Conservation (phyloP, 2,113 vertebrate species). For the Tenrec ecaudatus region DNA sequence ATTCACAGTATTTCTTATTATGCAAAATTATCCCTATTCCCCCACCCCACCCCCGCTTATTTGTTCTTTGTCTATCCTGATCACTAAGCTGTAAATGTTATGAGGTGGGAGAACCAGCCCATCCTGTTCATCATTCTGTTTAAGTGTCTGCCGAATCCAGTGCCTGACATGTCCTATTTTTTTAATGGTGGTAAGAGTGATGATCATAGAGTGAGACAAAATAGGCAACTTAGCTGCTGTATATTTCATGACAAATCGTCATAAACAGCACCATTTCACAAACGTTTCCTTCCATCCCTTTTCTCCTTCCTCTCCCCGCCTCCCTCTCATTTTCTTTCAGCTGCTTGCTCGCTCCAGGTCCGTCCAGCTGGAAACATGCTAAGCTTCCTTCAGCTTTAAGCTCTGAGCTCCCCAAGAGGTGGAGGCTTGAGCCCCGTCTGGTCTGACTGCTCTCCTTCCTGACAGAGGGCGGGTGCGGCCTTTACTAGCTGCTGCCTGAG, state of each 20-base stretch:
- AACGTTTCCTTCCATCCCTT: neutral
- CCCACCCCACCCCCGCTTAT: neutral
- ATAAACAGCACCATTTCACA: neutral
- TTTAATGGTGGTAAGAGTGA: neutral
- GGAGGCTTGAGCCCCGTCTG: neutral
- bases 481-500: neutral
- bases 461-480: neutral
- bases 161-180: neutral
- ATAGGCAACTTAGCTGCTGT: neutral
- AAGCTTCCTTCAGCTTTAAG: neutral
- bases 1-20: neutral
- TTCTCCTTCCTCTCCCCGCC: neutral
- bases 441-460: neutral
- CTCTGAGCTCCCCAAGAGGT: neutral
- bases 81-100: neutral
- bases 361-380: neutral
- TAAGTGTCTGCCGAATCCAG: neutral
- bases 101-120: neutral
- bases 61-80: neutral
- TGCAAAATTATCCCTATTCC: neutral
- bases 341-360: neutral
- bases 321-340: neutral
- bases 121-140: neutral
- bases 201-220: neutral
- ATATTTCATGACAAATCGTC: neutral